Evolutionary conservation across 1,140 invertebrate species (phyloP), one percentile per base, ranked within the genome.

Genomic region (Lepidurus couesii): DNA sequence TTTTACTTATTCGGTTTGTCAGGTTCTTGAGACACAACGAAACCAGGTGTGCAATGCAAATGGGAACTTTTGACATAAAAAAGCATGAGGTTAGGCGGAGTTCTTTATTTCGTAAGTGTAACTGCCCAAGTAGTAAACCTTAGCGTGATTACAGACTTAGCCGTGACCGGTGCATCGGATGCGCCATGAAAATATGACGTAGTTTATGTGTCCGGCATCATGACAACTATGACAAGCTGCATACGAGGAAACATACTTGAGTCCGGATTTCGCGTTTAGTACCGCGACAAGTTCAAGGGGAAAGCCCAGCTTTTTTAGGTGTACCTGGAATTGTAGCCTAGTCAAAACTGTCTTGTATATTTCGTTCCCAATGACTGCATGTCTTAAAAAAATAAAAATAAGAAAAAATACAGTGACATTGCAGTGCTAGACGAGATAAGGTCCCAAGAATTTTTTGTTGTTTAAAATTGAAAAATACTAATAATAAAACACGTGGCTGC

Each of bases 101-200:
- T 65, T 65, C 16, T 65, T 7, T 21, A 21, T 65, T 65, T 65
- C 53, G 13, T 65, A 65, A 65, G 13, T 65, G 53, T 65, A 65
- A 13, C 5, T 65, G 53, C 21, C 53, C 13, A 65, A 65, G n/a
- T 65, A 65, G 53, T 65, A 65, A 65, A 65, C 53, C 6, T 65
- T 13, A 65, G 53, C 53, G 53, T 65, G 53, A 65, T 65, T 65
- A 65, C n/a, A 16, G 53, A 65, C 16, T 65, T 65, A 65, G 53
- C 53, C 53, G 53, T 65, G 13, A 65, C 53, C 53, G 53, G 53
- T 65, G 53, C 21, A 65, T 65, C 53, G 53, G 53, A 65, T 65
- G 53, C 53, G 13, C 53, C 53, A 16, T 65, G 53, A 65, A 65
- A 65, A 65, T 65, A 21, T 21, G 53, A 21, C 16, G 21, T 65